Evolutionary conservation across 2,797 vertebrate species (phyloP).

Genomic region (Triplophysa yarkandensis): DNA sequence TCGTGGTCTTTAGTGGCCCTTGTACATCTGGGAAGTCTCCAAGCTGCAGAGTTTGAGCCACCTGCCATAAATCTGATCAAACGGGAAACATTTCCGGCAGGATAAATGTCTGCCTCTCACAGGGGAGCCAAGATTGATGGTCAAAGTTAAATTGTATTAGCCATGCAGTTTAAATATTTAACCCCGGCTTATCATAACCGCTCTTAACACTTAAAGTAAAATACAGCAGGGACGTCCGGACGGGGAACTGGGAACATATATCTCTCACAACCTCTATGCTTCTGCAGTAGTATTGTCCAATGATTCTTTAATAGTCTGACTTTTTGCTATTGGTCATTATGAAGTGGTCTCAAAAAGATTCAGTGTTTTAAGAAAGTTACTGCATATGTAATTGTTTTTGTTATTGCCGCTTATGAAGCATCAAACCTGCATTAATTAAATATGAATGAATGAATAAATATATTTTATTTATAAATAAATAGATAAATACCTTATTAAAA

Average conservation of each 20-base stretch:
- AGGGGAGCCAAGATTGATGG: slow-evolving; percentile 82
- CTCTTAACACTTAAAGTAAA: slow-evolving; percentile 85
- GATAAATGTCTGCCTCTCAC: slow-evolving; percentile 67
- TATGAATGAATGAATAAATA: too few species aligned
- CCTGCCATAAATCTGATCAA: slow-evolving; percentile 84
- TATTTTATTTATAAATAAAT: too few species aligned
- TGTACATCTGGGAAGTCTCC: neutral
- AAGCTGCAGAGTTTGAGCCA: slow-evolving; percentile 23
- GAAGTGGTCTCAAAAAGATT: slow-evolving; percentile 8
- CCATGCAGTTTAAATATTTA: slow-evolving; percentile 90
- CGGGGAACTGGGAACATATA: slow-evolving; percentile 51
- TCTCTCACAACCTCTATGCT: slow-evolving; percentile 26
- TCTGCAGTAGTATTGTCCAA: slow-evolving; percentile 25
- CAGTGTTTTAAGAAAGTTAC: neutral
- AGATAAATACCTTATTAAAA: too few species aligned
- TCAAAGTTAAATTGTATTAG: slow-evolving; percentile 87
- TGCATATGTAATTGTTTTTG: slow-evolving; percentile 8
- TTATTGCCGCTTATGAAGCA: neutral
- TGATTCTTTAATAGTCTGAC: slow-evolving; percentile 33
- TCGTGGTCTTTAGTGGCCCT: neutral
- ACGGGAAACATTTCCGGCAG: slow-evolving; percentile 78
- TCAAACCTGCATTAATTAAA: too few species aligned
- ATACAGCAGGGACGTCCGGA: slow-evolving; percentile 67
- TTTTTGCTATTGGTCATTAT: slow-evolving; percentile 15
- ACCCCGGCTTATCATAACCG: slow-evolving; percentile 89